Conservation (phyloP, 2,797 vertebrate species). For the Acridotheres tristis region DNA sequence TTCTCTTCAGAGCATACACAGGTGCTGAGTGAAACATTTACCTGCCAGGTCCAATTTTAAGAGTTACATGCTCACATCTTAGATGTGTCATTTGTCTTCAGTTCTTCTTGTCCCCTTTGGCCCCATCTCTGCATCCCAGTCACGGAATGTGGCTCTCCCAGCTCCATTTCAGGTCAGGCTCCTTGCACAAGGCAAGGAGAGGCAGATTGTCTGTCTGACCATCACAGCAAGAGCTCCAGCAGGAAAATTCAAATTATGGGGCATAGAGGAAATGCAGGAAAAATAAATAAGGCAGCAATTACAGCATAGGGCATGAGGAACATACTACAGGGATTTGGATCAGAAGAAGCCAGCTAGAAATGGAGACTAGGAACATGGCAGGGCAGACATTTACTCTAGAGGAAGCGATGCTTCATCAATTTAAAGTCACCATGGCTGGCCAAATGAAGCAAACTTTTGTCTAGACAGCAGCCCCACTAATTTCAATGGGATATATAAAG, state of each 20-base stretch:
- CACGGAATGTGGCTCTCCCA: rapidly evolving
- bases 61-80: background rate
- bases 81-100: background rate
- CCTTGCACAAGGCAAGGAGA: background rate
- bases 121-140: background rate
- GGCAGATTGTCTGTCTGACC: background rate
- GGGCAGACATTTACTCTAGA: background rate
- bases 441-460: background rate
- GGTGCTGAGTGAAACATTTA: background rate
- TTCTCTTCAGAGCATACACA: background rate
- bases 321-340: background rate
- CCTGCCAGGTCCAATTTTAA: background rate
- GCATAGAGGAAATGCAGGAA: background rate
- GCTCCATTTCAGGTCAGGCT: background rate
- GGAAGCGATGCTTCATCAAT: background rate
- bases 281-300: background rate
- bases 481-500: background rate
- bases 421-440: background rate
- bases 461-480: background rate
- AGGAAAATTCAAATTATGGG: background rate
- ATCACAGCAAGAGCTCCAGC: background rate
- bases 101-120: background rate
- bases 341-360: background rate
- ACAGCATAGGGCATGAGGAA: background rate
- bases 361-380: background rate